phyloP scores from a whole-genome alignment of 64 coral and sea anemone genomes.

The Dendronephthya gigantea region DNA sequence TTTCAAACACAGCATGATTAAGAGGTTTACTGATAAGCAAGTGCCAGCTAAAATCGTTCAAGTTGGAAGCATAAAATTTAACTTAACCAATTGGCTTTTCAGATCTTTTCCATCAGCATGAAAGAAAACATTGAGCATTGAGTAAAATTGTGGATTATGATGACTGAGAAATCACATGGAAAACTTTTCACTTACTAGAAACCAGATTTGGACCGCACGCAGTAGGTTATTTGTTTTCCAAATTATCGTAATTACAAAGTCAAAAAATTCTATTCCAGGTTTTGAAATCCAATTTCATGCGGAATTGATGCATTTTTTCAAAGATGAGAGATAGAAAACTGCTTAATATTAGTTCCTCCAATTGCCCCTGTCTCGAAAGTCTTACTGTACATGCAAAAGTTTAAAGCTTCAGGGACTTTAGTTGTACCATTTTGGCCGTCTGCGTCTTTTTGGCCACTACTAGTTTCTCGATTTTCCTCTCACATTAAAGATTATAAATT shows the following conservation, averaged over 20 bases:
- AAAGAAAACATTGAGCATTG: neutral
- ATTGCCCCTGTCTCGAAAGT: conserved; percentile 1
- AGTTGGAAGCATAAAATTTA: too few relatives aligned
- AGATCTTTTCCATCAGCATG: conserved; percentile 9
- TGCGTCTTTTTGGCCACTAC: neutral
- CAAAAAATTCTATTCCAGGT: neutral
- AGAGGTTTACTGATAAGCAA: conserved; percentile 21
- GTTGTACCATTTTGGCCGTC: conserved; percentile 1
- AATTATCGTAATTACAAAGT: neutral
- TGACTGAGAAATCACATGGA: too few relatives aligned
- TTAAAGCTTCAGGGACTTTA: neutral
- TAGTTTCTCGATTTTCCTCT: neutral
- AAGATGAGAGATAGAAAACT: neutral
- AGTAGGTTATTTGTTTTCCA: neutral
- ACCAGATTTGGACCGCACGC: too few relatives aligned
- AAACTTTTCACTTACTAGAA: too few relatives aligned
- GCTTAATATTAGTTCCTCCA: conserved; percentile 12
- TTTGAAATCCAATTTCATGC: neutral
- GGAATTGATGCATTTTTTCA: neutral
- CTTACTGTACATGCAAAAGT: neutral
- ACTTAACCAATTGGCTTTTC: neutral
- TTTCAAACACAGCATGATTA: neutral
- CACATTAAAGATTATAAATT: neutral
- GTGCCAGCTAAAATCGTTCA: conserved; percentile 11
- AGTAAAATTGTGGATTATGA: too few relatives aligned